Evolutionary conservation across 2,113 vertebrate species (phyloP).

Genomic region (Mesitornis unicolor): DNA sequence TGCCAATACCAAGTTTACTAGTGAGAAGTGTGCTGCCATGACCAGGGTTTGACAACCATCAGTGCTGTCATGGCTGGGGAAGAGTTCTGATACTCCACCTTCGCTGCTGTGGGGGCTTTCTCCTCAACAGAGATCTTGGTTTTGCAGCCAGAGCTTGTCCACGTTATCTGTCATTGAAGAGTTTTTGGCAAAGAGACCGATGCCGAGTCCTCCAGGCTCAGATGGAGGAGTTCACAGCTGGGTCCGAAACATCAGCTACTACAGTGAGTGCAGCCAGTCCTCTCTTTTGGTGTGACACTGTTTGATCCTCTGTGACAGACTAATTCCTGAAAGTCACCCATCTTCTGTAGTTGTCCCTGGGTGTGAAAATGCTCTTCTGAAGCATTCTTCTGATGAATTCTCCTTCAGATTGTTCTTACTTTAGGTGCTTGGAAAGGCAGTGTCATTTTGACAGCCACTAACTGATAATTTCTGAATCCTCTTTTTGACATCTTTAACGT

Average conservation of each 20-base stretch:
- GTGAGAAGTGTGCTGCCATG: not conserved
- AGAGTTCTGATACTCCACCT: not conserved
- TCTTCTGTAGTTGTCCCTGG: not conserved
- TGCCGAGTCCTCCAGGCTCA: slow-evolving; percentile 76
- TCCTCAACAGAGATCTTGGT: slow-evolving; percentile 43
- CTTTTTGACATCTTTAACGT: not conserved
- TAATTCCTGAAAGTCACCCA: not conserved
- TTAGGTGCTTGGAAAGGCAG: not conserved
- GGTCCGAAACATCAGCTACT: slow-evolving; percentile 93
- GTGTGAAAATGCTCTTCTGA: not conserved
- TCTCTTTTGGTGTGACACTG: not conserved
- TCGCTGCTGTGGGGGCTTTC: not conserved
- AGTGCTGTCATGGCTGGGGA: not conserved
- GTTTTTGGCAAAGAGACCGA: slow-evolving; percentile 87
- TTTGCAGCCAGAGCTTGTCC: slow-evolving; percentile 92
- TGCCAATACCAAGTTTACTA: not conserved
- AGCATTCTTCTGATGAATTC: not conserved
- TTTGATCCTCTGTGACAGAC: not conserved
- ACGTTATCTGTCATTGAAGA: slow-evolving; percentile 96
- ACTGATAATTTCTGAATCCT: not conserved
- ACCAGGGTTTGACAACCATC: not conserved
- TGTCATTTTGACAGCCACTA: not conserved
- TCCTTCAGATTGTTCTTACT: not conserved
- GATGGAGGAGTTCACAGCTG: slow-evolving; percentile 84
- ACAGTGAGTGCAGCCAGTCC: slow-evolving; percentile 82